Conservation (phyloP, 2,113 vertebrate species). For the Sus scrofa region DNA sequence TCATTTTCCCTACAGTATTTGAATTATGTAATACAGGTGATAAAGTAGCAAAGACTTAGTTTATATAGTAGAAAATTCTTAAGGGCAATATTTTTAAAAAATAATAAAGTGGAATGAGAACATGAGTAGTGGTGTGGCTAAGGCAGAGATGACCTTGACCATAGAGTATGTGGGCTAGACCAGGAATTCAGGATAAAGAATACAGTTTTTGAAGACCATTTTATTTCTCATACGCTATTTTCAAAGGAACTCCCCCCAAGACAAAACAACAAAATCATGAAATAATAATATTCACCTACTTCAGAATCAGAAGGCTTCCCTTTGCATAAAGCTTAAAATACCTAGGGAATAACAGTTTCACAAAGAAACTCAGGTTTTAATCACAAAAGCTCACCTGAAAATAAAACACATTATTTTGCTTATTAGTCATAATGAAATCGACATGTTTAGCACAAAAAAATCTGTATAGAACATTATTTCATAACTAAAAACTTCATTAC, state of each 20-base stretch:
- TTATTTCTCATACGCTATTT: neutral
- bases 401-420: neutral
- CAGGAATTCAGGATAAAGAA: neutral
- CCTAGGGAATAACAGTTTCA: neutral
- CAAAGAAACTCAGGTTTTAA: neutral
- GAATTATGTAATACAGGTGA: neutral
- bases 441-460: neutral
- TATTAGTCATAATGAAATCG: neutral
- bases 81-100: neutral
- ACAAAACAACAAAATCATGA: neutral
- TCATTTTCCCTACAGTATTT: neutral
- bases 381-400: neutral
- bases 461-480: neutral
- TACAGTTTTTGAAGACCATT: neutral
- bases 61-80: neutral
- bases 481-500: neutral
- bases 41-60: neutral
- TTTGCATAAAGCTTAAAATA: neutral
- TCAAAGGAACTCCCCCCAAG: neutral
- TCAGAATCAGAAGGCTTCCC: neutral
- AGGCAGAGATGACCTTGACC: neutral
- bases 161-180: no score
- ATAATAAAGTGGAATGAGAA: neutral
- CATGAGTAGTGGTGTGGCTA: neutral
- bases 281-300: neutral